Percentiles rank a stretch among this genome's conserved stretches.
Evolutionary conservation across 2,797 vertebrate species (phyloP).

Genomic region (Protosalanx chinensis): DNA sequence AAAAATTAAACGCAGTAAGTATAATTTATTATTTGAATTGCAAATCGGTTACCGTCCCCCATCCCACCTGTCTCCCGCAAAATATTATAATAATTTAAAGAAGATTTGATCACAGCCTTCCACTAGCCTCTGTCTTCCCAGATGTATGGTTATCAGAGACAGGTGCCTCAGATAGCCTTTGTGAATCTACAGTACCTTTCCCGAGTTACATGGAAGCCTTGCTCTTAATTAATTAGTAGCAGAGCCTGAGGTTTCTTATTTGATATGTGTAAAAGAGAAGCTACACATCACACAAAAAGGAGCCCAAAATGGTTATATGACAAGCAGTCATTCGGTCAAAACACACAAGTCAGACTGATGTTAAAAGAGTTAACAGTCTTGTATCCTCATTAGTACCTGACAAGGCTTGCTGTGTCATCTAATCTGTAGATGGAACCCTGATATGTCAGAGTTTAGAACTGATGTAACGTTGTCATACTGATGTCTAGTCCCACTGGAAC

Average conservation of each 20-base stretch:
- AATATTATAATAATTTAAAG: slow-evolving; percentile 7
- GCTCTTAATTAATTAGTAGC: neutral
- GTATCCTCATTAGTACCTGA: too few species aligned
- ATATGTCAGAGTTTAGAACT: neutral
- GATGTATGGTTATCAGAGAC: slow-evolving; percentile 7
- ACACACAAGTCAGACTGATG: neutral
- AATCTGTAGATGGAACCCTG: too few species aligned
- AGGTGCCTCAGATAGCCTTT: neutral
- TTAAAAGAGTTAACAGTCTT: too few species aligned
- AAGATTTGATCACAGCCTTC: neutral
- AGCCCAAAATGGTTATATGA: too few species aligned
- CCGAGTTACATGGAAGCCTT: neutral
- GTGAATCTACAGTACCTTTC: neutral
- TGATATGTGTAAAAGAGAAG: neutral
- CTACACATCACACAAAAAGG: neutral
- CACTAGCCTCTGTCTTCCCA: slow-evolving; percentile 33
- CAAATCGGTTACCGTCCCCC: slow-evolving; percentile 37
- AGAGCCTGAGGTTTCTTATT: neutral
- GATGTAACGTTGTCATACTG: neutral
- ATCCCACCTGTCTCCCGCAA: slow-evolving; percentile 14
- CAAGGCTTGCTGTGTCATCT: too few species aligned
- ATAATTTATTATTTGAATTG: slow-evolving; percentile 52
- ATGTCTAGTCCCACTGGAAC: neutral
- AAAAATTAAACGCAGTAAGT: slow-evolving; percentile 81
- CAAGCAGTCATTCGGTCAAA: neutral